These are phyloP conservation scores for Australoheros scitulus DNA, from an alignment of 2,113 vertebrate genomes.

Conservation along the genomic window DNA sequence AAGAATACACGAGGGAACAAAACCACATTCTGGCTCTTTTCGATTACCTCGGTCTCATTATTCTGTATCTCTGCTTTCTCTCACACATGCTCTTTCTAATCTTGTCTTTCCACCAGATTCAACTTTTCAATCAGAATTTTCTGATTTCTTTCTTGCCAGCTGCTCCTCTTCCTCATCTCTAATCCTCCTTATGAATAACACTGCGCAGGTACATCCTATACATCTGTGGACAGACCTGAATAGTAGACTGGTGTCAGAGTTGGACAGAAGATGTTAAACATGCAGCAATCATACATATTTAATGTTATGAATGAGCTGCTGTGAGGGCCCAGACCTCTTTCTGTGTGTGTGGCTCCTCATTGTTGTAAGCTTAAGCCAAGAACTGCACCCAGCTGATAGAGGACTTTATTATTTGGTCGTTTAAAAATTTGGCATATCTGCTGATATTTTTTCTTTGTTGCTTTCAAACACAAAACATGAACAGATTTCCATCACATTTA, in stretches of 20 bases:
- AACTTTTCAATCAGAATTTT: neutral
- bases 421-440: neutral
- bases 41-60: neutral
- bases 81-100: neutral
- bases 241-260: neutral
- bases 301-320: neutral
- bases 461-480: too few species aligned
- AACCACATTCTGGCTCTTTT: neutral
- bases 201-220: too few species aligned
- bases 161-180: neutral
- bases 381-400: neutral
- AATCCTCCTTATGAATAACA: neutral
- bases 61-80: neutral
- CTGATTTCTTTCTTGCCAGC: neutral
- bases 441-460: neutral
- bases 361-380: neutral
- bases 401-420: neutral
- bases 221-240: neutral
- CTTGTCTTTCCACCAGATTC: neutral
- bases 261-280: neutral
- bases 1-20: neutral
- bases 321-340: neutral
- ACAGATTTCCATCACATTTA: neutral
- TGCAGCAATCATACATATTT: constrained; percentile 4
- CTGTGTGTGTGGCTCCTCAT: neutral